Evolutionary conservation across 2,888 invertebrate genomes (phyloP).

Genomic region (Ichneumon xanthorius): DNA sequence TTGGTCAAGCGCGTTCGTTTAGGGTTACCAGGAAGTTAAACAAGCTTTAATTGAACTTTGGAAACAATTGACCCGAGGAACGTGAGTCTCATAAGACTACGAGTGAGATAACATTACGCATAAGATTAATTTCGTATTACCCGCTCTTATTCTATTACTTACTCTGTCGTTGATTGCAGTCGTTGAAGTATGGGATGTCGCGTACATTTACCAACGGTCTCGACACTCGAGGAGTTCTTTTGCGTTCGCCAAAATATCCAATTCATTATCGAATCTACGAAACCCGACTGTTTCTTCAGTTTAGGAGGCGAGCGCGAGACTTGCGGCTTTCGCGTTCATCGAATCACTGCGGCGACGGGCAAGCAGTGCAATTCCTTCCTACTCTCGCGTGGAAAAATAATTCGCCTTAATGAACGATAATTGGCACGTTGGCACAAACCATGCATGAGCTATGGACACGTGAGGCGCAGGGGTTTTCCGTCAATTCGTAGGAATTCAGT

Average conservation of each 20-base stretch:
- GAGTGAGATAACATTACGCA: constrained; percentile 23
- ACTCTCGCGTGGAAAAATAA: constrained; percentile 59
- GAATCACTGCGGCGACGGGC: constrained; percentile 55
- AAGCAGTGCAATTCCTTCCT: constrained; percentile 34
- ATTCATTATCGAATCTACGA: constrained; percentile 46
- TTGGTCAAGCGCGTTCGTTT: constrained; percentile 3
- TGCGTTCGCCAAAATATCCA: constrained; percentile 65
- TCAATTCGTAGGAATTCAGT: constrained; percentile 13
- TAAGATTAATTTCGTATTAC: neutral
- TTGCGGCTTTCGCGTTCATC: constrained; percentile 46
- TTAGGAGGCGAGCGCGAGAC: constrained; percentile 12
- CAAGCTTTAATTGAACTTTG: constrained; percentile 71
- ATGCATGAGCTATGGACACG: constrained; percentile 26
- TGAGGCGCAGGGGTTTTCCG: constrained; percentile 28
- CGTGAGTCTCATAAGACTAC: constrained; percentile 49
- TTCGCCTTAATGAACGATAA: constrained; percentile 65
- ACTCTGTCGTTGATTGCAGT: constrained; percentile 65
- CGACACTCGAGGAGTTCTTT: neutral
- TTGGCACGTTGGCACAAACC: constrained; percentile 53
- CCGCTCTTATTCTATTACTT: constrained; percentile 48
- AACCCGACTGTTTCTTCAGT: neutral
- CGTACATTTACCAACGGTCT: neutral
- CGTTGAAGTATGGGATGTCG: constrained; percentile 67
- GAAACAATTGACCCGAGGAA: constrained; percentile 54
- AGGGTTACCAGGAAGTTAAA: constrained; percentile 70